Percentiles rank a stretch among this genome's conserved stretches.
Evolutionary conservation across 1,140 invertebrate genomes (phyloP).

Genomic region (Dermatophagoides farinae): DNA sequence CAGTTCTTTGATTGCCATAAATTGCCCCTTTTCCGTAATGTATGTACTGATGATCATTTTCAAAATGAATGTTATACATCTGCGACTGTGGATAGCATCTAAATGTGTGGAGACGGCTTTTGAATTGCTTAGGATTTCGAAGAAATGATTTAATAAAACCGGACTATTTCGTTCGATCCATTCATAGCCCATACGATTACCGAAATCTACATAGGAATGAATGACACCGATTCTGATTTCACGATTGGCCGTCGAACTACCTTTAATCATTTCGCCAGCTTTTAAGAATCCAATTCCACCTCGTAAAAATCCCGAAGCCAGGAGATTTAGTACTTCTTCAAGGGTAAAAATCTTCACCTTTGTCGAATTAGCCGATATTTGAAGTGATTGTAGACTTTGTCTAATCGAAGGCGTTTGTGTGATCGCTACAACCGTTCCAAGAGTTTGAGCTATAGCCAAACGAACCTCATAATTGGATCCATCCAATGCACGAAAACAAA

Average conservation of each 20-base stretch:
- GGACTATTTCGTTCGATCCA: conserved; percentile 87
- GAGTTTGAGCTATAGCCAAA: conserved; percentile 67
- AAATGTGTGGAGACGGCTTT: conserved; percentile 84
- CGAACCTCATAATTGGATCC: conserved; percentile 84
- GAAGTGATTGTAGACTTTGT: not conserved
- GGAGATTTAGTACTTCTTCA: conserved; percentile 71
- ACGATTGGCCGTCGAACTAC: conserved; percentile 66
- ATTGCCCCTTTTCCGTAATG: conserved; percentile 87
- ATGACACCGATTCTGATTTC: conserved; percentile 90
- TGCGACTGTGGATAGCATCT: conserved; percentile 89
- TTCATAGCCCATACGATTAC: conserved; percentile 67
- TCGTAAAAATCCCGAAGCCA: conserved; percentile 82
- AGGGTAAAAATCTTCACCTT: conserved; percentile 40
- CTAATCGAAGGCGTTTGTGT: conserved; percentile 36
- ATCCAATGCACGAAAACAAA: conserved; percentile 77
- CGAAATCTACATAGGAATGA: conserved; percentile 77
- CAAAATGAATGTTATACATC: conserved; percentile 89
- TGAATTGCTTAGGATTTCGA: conserved; percentile 70
- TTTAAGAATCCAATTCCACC: conserved; percentile 88
- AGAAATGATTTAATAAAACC: conserved; percentile 59
- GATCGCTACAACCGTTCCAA: conserved; percentile 55
- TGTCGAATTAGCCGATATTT: conserved; percentile 20
- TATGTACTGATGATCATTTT: conserved; percentile 72
- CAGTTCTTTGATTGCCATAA: conserved; percentile 75
- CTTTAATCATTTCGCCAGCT: conserved; percentile 87